A percentile compares a stretch with the other conserved stretches of the same genome.
Evolutionary conservation across 2,888 invertebrate genomes (phyloP).

Genomic region (Agrotis puta): DNA sequence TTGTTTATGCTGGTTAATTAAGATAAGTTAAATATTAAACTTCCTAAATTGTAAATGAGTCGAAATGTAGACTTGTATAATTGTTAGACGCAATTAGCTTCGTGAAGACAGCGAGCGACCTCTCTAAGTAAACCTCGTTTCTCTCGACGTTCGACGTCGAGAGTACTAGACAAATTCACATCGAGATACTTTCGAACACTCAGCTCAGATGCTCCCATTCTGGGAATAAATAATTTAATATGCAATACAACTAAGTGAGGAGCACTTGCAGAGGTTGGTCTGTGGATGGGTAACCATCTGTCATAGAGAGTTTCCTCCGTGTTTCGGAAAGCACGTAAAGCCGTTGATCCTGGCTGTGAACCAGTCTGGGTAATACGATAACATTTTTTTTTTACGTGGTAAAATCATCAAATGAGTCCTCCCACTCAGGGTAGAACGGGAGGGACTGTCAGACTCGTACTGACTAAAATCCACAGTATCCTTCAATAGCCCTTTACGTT

Average conservation of each 20-base stretch:
- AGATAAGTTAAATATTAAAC: conserved; percentile 36
- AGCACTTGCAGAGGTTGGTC: too few species aligned
- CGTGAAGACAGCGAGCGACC: conserved; percentile 21
- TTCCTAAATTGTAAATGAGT: conserved; percentile 40
- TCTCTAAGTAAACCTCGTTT: conserved; percentile 45
- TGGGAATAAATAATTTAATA: conserved; percentile 29
- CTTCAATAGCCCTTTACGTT: too few species aligned
- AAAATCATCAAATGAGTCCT: too few species aligned
- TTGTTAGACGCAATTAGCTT: conserved; percentile 44
- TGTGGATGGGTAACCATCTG: too few species aligned
- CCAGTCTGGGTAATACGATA: too few species aligned
- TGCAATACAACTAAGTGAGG: conserved; percentile 29
- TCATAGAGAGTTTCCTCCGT: too few species aligned
- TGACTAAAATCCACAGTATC: too few species aligned
- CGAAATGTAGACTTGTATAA: conserved; percentile 34
- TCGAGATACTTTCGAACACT: conserved; percentile 43
- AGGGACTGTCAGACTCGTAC: too few species aligned
- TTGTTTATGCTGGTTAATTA: conserved; percentile 14
- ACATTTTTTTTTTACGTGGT: too few species aligned
- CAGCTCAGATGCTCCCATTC: conserved; percentile 12
- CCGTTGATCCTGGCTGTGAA: too few species aligned
- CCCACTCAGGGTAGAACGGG: too few species aligned
- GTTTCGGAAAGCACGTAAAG: too few species aligned
- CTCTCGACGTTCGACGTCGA: conserved; percentile 45
- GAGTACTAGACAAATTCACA: conserved; percentile 38